These are phyloP conservation scores for Poecilia picta DNA, from an alignment of 2,797 vertebrate species.

Conservation along the genomic window DNA sequence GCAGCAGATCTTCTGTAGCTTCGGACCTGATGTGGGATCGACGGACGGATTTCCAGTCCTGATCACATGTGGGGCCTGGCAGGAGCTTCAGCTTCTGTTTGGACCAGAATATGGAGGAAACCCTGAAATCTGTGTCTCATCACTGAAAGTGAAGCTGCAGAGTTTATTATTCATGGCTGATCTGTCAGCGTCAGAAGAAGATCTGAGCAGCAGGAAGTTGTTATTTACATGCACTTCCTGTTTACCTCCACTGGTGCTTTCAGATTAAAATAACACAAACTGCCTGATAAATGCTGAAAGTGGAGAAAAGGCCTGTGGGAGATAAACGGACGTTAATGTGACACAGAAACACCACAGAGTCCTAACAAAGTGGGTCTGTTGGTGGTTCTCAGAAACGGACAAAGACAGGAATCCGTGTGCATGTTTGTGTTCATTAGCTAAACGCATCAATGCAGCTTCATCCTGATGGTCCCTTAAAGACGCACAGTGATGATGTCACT, in stretches of 20 bases:
- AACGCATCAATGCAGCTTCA: slow-evolving; percentile 27
- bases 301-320: too few relatives aligned
- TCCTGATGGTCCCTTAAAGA: too few relatives aligned
- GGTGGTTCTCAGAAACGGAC: too few relatives aligned
- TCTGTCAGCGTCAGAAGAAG: not conserved
- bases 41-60: not conserved
- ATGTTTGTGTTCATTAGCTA: slow-evolving; percentile 28
- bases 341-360: slow-evolving; percentile 10
- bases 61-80: not conserved
- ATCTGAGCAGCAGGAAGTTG: not conserved
- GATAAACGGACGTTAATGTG: not conserved
- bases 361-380: too few relatives aligned
- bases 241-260: not conserved
- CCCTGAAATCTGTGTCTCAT: not conserved
- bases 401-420: slow-evolving; percentile 11
- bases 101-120: not conserved
- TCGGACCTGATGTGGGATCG: not conserved
- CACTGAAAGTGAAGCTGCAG: not conserved
- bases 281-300: not conserved
- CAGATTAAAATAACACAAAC: slow-evolving; percentile 2
- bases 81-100: not conserved
- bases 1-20: not conserved
- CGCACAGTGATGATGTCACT: too few relatives aligned
- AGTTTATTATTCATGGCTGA: not conserved
- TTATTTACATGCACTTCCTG: not conserved